A percentile compares a stretch with the other conserved stretches of the same genome.
Evolutionary conservation across 2,113 vertebrate genomes (phyloP).

Genomic region (Gambusia holbrooki): DNA sequence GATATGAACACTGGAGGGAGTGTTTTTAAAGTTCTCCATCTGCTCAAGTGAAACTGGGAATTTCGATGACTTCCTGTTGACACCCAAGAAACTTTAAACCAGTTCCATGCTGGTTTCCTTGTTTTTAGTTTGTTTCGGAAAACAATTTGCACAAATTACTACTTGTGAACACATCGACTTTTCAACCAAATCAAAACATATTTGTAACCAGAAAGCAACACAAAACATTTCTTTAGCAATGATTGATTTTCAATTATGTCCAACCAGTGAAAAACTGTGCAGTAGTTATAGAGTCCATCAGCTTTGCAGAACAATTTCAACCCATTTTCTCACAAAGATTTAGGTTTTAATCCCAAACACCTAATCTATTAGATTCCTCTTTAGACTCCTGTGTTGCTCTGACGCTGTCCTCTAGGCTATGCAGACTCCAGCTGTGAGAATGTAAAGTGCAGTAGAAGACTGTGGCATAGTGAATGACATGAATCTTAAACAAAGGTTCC

Average conservation of each 20-base stretch:
- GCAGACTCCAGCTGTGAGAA: slow-evolving; percentile 33
- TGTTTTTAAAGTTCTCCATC: neutral
- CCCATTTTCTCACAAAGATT: slow-evolving; percentile 16
- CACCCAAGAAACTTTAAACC: no score
- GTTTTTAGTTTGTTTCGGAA: no score
- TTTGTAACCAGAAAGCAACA: neutral
- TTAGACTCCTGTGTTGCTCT: slow-evolving; percentile 25
- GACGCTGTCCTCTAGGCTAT: slow-evolving; percentile 26
- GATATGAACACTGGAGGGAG: neutral
- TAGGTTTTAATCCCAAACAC: slow-evolving; percentile 18
- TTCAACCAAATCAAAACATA: neutral
- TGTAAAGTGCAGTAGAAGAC: slow-evolving; percentile 15
- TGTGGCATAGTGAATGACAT: slow-evolving; percentile 16
- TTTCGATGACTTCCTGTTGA: neutral
- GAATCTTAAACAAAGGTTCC: slow-evolving; percentile 58
- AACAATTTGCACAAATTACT: no score
- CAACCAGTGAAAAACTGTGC: slow-evolving; percentile 39
- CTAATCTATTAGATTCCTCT: slow-evolving; percentile 20
- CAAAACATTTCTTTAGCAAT: neutral
- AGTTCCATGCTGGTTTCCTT: no score
- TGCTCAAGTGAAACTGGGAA: neutral
- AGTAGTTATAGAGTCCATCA: slow-evolving; percentile 17
- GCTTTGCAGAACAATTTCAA: slow-evolving; percentile 37
- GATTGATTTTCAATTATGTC: neutral
- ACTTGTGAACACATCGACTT: neutral